Evolutionary conservation across 2,888 invertebrate species (phyloP), one percentile per base, ranked within the genome.

Genomic region (Embidobia sp.): DNA sequence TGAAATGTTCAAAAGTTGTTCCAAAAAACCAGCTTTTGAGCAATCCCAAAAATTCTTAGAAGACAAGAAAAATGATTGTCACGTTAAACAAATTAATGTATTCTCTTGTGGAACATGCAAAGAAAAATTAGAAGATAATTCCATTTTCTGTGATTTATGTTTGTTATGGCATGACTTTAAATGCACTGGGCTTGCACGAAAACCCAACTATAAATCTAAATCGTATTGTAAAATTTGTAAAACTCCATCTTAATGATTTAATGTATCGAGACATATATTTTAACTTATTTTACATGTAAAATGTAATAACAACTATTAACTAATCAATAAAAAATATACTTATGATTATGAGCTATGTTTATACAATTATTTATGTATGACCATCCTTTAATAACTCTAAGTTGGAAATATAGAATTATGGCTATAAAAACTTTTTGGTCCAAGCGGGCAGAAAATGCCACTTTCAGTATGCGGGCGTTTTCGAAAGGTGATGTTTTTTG

Each of bases 131-230:
- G 8, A 8, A 8, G 11, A 8, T 40, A 18, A 16, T n/a, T 16
- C 40, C 3, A 40, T 40, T n/a, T 40, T 16, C 18, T 40, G 40
- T 40, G 40, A 40, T 2, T 16, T 40, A 6, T 40, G 40, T 18
- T 8, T 40, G 1, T 2, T 40, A 18, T 40, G 40, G 40, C 40
- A 40, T n/a, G 40, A 18, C 11, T 40, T 40, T n/a, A 16, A 40
- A 18, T 40, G 40, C 40, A n/a, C n/a, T 18, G 18, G 18, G 1
- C 5, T 40, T n/a, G 1, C 2, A 40, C 3, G 13, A 40, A 40
- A 18, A 3, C 8, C 40, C 19, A 16, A 40, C 2, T 16, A 3
- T 8, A 40, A 18, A 40, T 11, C 40, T 18, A 18, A 40, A 3
- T 18, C 18, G 40, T 40, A 18, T n/a, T 40, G 40, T n/a, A 40